Conservation (phyloP, 2,888 invertebrate species). For the Lithophane leautieri region DNA sequence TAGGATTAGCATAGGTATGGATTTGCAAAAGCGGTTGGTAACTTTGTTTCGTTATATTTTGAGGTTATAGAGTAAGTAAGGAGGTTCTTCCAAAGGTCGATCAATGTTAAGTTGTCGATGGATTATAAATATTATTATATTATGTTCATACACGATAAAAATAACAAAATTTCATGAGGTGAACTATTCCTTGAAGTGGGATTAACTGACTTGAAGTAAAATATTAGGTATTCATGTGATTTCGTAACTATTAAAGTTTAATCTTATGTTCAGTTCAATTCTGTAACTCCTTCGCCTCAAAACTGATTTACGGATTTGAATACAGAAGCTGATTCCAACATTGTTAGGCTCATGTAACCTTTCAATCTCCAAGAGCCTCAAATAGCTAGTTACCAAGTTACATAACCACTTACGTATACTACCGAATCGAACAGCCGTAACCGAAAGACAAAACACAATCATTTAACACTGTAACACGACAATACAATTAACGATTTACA, state of each 20-base stretch:
- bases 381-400: conserved; percentile 22
- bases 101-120: background rate
- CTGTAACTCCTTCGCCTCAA: background rate
- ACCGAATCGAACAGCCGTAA: conserved; percentile 22
- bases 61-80: background rate
- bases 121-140: background rate
- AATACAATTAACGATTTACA: conserved; percentile 61
- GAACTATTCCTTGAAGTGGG: background rate
- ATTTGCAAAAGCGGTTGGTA: conserved; percentile 22
- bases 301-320: no score
- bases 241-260: background rate
- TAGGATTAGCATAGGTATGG: conserved; percentile 52
- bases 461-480: conserved; percentile 47
- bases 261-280: background rate
- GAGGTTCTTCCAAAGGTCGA: background rate
- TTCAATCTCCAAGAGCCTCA: background rate
- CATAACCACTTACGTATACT: conserved; percentile 7
- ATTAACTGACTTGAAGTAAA: background rate
- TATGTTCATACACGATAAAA: background rate
- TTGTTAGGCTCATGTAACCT: background rate
- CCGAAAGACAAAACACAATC: conserved; percentile 38
- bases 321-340: background rate
- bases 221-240: background rate
- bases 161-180: background rate
- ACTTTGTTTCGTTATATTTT: conserved; percentile 23